Evolutionary conservation across 2,113 vertebrate genomes (phyloP), one percentile per base, ranked within the genome.

Genomic region (Pteropus alecto): DNA sequence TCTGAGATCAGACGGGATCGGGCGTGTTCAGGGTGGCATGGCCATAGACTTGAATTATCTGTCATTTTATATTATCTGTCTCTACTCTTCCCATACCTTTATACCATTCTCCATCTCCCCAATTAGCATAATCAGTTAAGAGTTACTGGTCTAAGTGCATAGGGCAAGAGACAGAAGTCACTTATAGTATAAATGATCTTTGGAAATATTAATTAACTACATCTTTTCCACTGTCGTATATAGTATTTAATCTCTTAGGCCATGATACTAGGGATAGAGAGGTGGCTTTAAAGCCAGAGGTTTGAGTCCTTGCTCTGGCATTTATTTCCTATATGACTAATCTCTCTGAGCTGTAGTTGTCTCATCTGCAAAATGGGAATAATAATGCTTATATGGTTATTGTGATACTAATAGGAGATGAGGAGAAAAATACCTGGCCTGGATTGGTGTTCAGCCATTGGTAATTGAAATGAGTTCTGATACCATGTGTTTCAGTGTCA

Each of bases 261-360:
- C 24, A 22, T 96, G 68, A 35, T 38, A 28, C 73, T 92, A 28
- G 56, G 87, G 60, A 51, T 71, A 88, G 46, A 41, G 70, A 70
- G 19, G 83, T 61, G 30, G 11, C 33, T 83, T 63, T 92, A 83
- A 81, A 87, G 9, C 19, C 54, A 76, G 70, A 92, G 51, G 46
- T 96, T 68, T 96, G 41, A 81, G 24, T 81, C 51, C 68, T 94
- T 95, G 70, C 33, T 81, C 6, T 63, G 43, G 58, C 43, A 38
- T 88, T 93, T 87, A 48, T 96, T 87, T 93, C 51, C 43, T 87
- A 0, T 83, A 18, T 90, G 85, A 90, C 68, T 93, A 46, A 81
- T 19, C 24, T 90, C 24, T 90, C 46, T 78, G 74, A 96, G 56
- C 54, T 84, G 1, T 93, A 67, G 67, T 94, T 97, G 94, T 35